These are phyloP conservation scores for Ophraella communa DNA, from an alignment of 2,888 invertebrate genomes.

Conservation along the genomic window DNA sequence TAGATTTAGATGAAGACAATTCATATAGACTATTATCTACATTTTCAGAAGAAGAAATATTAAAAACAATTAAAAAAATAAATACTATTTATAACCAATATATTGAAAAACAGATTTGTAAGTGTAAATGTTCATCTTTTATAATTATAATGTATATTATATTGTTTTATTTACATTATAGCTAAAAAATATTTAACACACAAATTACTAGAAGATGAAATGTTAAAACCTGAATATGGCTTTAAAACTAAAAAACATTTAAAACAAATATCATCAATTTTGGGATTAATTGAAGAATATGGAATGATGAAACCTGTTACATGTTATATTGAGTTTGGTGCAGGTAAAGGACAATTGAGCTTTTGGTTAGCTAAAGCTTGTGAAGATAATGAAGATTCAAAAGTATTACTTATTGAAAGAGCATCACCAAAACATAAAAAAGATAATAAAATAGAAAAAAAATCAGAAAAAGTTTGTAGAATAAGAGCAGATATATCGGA, in stretches of 20 bases:
- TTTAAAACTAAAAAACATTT: constrained; percentile 75
- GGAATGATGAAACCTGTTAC: constrained; percentile 67
- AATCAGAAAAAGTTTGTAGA: constrained; percentile 63
- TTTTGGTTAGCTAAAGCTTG: constrained; percentile 76
- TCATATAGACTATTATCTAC: constrained; percentile 55
- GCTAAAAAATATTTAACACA: constrained; percentile 58
- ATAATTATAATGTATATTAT: no score
- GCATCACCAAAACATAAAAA: constrained; percentile 72
- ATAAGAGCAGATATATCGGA: constrained; percentile 84
- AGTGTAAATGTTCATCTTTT: no score
- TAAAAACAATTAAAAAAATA: constrained; percentile 59
- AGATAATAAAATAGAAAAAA: constrained; percentile 60
- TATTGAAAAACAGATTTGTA: constrained; percentile 21
- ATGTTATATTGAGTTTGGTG: constrained; percentile 86
- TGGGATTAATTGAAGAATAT: constrained; percentile 71
- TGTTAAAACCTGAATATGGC: constrained; percentile 65
- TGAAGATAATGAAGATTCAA: constrained; percentile 57
- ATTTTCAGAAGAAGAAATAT: constrained; percentile 55
- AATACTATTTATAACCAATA: constrained; percentile 55
- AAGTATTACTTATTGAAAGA: constrained; percentile 78
- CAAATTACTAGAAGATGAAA: constrained; percentile 60
- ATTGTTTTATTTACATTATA: no score
- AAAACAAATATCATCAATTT: constrained; percentile 77
- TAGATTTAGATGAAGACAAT: constrained; percentile 29
- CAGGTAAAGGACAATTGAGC: constrained; percentile 86